Base-by-base conservation (phyloP, 2,888 invertebrate species). In the Volucella bombylans region DNA sequence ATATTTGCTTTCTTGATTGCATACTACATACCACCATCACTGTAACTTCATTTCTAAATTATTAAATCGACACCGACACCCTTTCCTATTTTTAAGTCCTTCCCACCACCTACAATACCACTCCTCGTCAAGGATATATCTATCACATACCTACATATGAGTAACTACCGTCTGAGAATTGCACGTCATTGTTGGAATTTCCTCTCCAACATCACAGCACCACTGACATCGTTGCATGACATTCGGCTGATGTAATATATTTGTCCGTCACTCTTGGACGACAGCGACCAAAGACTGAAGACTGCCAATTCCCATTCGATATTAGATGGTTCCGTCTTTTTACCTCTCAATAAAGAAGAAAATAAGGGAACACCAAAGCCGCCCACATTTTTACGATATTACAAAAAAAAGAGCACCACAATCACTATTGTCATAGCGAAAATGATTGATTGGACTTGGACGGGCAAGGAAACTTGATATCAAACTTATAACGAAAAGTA, bases 401-500 rank as follows among this genome's bases (percentile, higher is more conserved):
- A 23, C 18, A 2, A 23, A 23, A 23, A 23, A 23, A 23, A 23
- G 2, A 23, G 0, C 18, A 23, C 18, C 67, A 68, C 64, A 78
- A 67, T 49, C 31, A 38, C 10, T 43, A 18, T 41, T 15, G 39
- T 39, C 54, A 14, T 38, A 39, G 72, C 61, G 39, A 49, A 62
- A 68, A 82, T 79, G 79, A 74, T 83, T 83, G 73, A 83, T 79
- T 83, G 76, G 57, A 54, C 55, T 59, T 69, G 74, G 69, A 65
- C 54, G 52, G 49, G 67, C 43, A 54, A 78, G 38, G 50, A 47
- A 69, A 69, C 68, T 55, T 68, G 47, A 39, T 39, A 67, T 62
- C 50, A 68, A 82, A 82, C 78, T 82, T 57, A 62, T 78, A 73
- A 79, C 54, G 64, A 43, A 72, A 68, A 10, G 50, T 67, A 49